These are phyloP conservation scores for Mugil cephalus DNA, from an alignment of 2,113 vertebrate genomes.

Conservation along the genomic window DNA sequence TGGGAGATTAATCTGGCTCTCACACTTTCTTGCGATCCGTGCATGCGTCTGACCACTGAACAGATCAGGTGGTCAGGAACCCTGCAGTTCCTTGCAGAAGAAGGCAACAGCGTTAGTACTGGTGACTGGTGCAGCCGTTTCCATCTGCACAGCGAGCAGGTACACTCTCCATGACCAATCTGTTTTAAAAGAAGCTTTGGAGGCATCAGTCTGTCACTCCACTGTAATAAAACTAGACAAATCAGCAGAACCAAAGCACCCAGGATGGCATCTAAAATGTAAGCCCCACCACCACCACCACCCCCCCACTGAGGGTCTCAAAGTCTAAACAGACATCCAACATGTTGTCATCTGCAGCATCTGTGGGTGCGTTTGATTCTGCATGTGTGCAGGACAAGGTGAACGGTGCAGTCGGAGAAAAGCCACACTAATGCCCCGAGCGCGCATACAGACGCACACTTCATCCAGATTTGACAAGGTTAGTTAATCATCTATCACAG, in stretches of 20 bases:
- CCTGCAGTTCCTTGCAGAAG: background rate
- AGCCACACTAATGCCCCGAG: constrained; percentile 19
- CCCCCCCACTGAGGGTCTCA: background rate
- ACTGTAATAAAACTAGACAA: background rate
- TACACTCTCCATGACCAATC: background rate
- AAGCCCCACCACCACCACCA: too few relatives aligned
- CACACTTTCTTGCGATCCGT: too few relatives aligned
- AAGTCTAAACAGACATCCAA: background rate
- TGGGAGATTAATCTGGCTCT: too few relatives aligned
- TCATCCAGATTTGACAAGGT: constrained; percentile 70
- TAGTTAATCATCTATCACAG: constrained; percentile 73
- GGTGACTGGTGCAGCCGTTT: constrained; percentile 2
- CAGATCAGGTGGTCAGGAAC: too few relatives aligned
- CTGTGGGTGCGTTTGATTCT: background rate
- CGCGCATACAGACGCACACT: constrained; percentile 35
- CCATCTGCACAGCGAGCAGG: background rate
- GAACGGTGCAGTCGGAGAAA: constrained; percentile 39
- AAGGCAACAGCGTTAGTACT: background rate
- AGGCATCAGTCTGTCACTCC: background rate
- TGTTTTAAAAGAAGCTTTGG: background rate
- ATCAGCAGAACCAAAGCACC: background rate
- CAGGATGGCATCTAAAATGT: background rate
- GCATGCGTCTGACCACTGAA: too few relatives aligned
- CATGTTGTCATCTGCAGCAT: constrained; percentile 15
- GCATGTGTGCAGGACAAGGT: constrained; percentile 41